Evolutionary conservation across 2,888 invertebrate genomes (phyloP).

Genomic region (Phlogophora meticulosa): DNA sequence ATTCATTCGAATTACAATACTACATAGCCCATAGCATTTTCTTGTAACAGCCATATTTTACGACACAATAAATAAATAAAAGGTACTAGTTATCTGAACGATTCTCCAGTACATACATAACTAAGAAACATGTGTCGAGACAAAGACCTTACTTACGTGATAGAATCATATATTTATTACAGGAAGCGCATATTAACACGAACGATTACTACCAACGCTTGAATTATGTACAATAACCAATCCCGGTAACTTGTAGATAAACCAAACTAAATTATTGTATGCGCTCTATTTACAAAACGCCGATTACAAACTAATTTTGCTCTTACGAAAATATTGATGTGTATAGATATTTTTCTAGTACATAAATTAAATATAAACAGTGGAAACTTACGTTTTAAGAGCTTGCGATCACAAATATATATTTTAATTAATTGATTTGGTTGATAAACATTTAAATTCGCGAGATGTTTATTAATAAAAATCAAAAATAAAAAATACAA

Average conservation of each 20-base stretch:
- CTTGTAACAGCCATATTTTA: conserved; percentile 12
- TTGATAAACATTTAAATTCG: conserved; percentile 23
- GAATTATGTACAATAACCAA: conserved; percentile 26
- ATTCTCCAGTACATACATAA: conserved; percentile 10
- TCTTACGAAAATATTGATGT: conserved; percentile 2
- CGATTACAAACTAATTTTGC: conserved; percentile 33
- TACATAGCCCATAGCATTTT: not conserved
- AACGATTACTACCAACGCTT: conserved; percentile 36
- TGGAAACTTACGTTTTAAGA: conserved; percentile 52
- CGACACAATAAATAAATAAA: conserved; percentile 16
- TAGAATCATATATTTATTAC: conserved; percentile 27
- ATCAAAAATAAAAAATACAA: conserved; percentile 53
- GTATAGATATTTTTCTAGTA: conserved; percentile 10
- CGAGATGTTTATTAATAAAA: conserved; percentile 7
- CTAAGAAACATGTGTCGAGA: conserved; percentile 19
- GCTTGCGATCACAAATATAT: conserved; percentile 19
- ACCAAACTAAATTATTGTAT: conserved; percentile 16
- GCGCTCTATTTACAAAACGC: conserved; percentile 28
- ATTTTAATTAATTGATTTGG: conserved; percentile 15
- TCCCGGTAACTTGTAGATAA: conserved; percentile 36
- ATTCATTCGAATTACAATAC: not conserved
- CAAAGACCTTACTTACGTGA: conserved; percentile 39
- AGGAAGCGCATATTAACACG: conserved; percentile 55
- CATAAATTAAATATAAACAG: conserved; percentile 24
- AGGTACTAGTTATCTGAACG: conserved; percentile 3